Conservation (phyloP, 2,113 vertebrate genomes). For the Semicossyphus pulcher region DNA sequence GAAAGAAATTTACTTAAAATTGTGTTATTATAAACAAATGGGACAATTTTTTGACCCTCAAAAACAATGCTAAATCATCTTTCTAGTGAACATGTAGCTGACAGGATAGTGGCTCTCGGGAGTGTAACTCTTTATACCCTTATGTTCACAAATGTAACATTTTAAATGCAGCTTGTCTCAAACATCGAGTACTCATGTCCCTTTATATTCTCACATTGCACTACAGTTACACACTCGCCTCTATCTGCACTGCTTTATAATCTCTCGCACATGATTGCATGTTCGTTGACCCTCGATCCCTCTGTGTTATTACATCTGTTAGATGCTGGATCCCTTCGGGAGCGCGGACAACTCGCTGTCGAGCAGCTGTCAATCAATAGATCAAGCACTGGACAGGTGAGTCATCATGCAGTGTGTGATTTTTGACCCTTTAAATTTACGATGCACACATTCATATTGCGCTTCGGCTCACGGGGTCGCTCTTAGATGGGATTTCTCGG, state of each 20-base stretch:
- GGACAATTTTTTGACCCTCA: no score
- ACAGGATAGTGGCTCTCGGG: no score
- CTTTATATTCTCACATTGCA: neutral
- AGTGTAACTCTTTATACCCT: no score
- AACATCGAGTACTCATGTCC: no score
- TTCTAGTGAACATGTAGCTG: no score
- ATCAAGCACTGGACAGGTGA: conserved; percentile 93
- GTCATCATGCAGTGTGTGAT: conserved; percentile 31
- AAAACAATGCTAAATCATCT: no score
- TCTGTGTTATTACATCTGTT: conserved; percentile 55
- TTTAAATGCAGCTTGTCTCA: no score
- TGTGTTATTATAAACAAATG: no score
- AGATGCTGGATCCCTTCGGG: conserved; percentile 92
- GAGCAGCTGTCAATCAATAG: conserved; percentile 92
- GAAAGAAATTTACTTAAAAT: no score
- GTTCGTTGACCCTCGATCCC: conserved; percentile 33
- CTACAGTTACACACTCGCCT: neutral
- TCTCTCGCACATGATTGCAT: conserved; percentile 22
- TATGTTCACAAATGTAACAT: no score
- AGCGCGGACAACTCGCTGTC: conserved; percentile 88
- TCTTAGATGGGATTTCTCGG: no score
- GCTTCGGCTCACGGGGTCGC: no score
- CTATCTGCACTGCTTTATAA: conserved; percentile 7
- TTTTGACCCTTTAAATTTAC: conserved; percentile 6
- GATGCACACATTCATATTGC: neutral